Evolutionary conservation across 2,888 invertebrate genomes (phyloP), one percentile per base, ranked within the genome.

Genomic region (Gryllus longicercus): DNA sequence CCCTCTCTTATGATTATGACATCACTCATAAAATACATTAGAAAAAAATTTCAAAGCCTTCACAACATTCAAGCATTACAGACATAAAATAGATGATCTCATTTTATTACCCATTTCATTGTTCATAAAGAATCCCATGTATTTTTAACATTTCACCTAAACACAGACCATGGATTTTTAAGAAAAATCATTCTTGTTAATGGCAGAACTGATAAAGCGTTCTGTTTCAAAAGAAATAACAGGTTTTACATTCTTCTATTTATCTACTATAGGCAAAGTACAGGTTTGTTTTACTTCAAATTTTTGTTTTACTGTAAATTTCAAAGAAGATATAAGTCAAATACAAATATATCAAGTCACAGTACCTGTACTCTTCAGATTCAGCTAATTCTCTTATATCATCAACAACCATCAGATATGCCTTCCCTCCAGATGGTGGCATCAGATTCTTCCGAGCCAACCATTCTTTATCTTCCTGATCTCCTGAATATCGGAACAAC

Each of bases 391-490:
- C 93, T 86, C 91, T 90, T 77, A 95, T 93, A 85, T 95, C 95
- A 84, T 94, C 93, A 81, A 94, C 87, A 23, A 95, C 90, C 90
- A 95, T 91, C 83, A 95, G 90, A 84, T 94, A 94, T 2, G 94
- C 94, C 87, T 93, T 93, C 8, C 94, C 94, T 1, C 94, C 94
- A 80, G 93, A 93, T 51, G 93, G 92, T 82, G 94, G 93, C 87
- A 93, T 94, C 82, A 93, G 87, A 85, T 93, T 93, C 84, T 93
- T 92, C 82, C 92, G 92, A 76, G 93, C 91, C 79, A 95, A 89
- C 94, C 94, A 95, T 85, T 94, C 93, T 85, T 94, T 94, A 85
- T 95, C 95, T 82, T 93, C 93, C 79, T 92, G 92, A 85, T 95
- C 95, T 8, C 94, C 94, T 38, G 93, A 92, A 86, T 95, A 95